These are phyloP conservation scores for Iphiclides podalirius DNA, from an alignment of 2,888 invertebrate genomes.

Conservation along the genomic window DNA sequence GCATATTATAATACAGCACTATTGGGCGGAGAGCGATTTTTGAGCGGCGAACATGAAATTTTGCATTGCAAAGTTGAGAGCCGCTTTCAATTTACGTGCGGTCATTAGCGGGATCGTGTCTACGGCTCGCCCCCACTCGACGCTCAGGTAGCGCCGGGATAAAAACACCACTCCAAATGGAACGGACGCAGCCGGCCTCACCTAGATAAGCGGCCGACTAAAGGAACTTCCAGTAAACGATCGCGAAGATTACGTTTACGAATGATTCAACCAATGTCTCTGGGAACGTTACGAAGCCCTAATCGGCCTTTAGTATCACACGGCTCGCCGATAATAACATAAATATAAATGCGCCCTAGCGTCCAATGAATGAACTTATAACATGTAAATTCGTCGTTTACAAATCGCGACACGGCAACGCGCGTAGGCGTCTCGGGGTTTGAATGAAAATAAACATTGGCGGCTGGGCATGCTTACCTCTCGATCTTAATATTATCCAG, in stretches of 20 bases:
- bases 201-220: conserved; percentile 63
- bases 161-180: conserved; percentile 75
- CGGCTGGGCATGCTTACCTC: conserved; percentile 52
- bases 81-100: conserved; percentile 40
- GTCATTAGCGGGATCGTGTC: conserved; percentile 51
- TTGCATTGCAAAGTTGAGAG: conserved; percentile 29
- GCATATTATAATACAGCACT: conserved; percentile 35
- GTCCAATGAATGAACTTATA: conserved; percentile 74
- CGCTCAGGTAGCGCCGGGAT: conserved; percentile 74
- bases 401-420: conserved; percentile 73
- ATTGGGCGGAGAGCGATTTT: conserved; percentile 6
- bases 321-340: conserved; percentile 71
- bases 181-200: conserved; percentile 63
- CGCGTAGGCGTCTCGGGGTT: conserved; percentile 66
- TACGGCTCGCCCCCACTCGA: conserved; percentile 28
- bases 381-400: conserved; percentile 77
- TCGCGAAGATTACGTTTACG: conserved; percentile 38
- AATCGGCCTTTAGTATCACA: conserved; percentile 70
- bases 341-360: conserved; percentile 59
- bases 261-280: conserved; percentile 47
- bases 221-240: conserved; percentile 25
- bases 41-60: conserved; percentile 6
- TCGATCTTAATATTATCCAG: conserved; percentile 76
- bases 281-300: conserved; percentile 45
- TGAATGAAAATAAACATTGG: conserved; percentile 74